These are phyloP conservation scores for Grapholita molesta DNA, from an alignment of 1,140 invertebrate genomes.

Conservation along the genomic window DNA sequence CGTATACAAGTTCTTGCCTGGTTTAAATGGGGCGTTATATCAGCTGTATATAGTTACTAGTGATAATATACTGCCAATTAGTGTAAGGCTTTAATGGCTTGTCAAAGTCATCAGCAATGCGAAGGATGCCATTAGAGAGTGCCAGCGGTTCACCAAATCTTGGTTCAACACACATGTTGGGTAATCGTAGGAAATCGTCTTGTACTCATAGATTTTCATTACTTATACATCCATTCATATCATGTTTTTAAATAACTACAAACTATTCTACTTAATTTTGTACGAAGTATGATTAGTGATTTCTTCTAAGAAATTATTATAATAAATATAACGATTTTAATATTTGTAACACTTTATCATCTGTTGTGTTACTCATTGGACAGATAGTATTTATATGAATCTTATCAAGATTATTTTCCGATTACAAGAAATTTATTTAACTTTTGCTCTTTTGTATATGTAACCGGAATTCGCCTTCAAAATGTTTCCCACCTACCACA, in stretches of 20 bases:
- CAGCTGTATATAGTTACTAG: conserved; percentile 14
- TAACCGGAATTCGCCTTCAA: no score
- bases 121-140: neutral
- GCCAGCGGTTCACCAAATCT: neutral
- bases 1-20: no score
- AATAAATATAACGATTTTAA: no score
- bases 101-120: neutral
- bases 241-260: no score
- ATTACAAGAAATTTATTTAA: neutral
- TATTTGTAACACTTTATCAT: no score
- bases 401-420: neutral
- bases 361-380: neutral
- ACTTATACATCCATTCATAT: no score
- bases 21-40: neutral
- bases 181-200: no score
- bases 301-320: no score
- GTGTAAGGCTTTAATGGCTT: conserved; percentile 5
- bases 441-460: neutral
- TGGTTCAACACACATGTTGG: neutral
- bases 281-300: no score
- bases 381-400: neutral
- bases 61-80: conserved; percentile 10
- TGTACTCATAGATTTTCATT: no score
- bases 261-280: no score
- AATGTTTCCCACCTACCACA: no score